phyloP scores from a whole-genome alignment of 2,888 invertebrate species.

The Zhuqinia jingwanae region DNA sequence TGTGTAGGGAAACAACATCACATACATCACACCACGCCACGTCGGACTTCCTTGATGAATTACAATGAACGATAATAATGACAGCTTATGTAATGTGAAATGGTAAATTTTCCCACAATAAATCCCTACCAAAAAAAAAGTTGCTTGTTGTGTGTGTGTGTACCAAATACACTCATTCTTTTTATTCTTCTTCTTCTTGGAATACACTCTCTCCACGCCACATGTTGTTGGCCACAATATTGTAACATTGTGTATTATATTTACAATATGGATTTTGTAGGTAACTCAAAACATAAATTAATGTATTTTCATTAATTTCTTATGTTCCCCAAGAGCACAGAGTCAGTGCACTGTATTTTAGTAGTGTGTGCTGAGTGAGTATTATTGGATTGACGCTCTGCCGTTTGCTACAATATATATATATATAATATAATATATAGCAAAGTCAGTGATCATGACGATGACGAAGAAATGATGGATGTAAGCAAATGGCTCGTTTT shows the following conservation, averaged over 20 bases:
- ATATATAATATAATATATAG: neutral
- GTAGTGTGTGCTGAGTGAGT: neutral
- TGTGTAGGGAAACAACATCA: neutral
- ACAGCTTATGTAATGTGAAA: constrained; percentile 69
- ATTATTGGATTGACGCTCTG: neutral
- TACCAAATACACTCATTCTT: neutral
- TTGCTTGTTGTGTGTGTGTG: neutral
- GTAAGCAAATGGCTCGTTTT: constrained; percentile 34
- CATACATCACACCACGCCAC: constrained; percentile 50
- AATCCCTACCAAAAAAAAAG: constrained; percentile 53
- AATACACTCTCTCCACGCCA: neutral
- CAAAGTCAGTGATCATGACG: neutral
- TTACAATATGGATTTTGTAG: no score
- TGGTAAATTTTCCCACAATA: constrained; percentile 72
- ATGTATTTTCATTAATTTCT: constrained; percentile 64
- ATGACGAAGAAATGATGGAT: constrained; percentile 43
- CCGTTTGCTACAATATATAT: neutral
- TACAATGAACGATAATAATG: constrained; percentile 71
- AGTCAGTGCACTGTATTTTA: no score
- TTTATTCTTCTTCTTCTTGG: constrained; percentile 43
- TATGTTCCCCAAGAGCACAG: constrained; percentile 36
- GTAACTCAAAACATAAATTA: constrained; percentile 1
- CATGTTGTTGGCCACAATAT: neutral
- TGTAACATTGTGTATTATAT: constrained; percentile 20
- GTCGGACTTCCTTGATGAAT: constrained; percentile 73